Conservation (phyloP, 1,140 invertebrate species). For the Maconellicoccus hirsutus region DNA sequence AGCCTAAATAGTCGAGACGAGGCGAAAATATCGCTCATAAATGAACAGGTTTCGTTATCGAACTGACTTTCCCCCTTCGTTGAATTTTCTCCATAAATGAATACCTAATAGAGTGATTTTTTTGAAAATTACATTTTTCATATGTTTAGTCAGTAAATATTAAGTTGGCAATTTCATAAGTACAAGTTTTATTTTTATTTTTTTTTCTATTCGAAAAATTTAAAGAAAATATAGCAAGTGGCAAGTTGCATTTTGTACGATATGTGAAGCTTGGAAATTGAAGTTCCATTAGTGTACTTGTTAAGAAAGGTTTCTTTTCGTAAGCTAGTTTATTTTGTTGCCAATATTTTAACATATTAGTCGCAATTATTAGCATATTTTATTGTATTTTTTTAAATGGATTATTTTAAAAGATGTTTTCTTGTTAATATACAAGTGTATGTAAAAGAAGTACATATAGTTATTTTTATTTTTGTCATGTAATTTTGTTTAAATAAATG, state of each 20-base stretch:
- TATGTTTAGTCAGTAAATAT: too few relatives aligned
- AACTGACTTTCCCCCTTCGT: too few relatives aligned
- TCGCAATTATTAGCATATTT: not conserved
- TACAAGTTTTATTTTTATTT: too few relatives aligned
- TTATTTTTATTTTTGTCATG: not conserved
- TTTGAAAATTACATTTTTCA: too few relatives aligned
- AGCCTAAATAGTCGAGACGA: not conserved
- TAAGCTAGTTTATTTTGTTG: conserved; percentile 3
- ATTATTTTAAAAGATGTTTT: not conserved
- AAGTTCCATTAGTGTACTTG: not conserved
- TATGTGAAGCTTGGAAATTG: too few relatives aligned
- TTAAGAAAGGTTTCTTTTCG: not conserved
- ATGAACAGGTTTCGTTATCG: not conserved
- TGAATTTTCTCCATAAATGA: too few relatives aligned
- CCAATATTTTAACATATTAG: not conserved
- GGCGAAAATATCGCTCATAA: not conserved
- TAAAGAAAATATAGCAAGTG: too few relatives aligned
- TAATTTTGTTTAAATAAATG: conserved; percentile 10
- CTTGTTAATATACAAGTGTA: not conserved
- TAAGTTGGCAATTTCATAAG: too few relatives aligned
- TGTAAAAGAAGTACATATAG: not conserved
- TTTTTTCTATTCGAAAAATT: too few relatives aligned
- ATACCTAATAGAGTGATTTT: too few relatives aligned
- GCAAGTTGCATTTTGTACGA: too few relatives aligned
- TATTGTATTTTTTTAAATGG: not conserved